phyloP scores from a whole-genome alignment of 2,888 invertebrate species.

The Matsumyia berberina region DNA sequence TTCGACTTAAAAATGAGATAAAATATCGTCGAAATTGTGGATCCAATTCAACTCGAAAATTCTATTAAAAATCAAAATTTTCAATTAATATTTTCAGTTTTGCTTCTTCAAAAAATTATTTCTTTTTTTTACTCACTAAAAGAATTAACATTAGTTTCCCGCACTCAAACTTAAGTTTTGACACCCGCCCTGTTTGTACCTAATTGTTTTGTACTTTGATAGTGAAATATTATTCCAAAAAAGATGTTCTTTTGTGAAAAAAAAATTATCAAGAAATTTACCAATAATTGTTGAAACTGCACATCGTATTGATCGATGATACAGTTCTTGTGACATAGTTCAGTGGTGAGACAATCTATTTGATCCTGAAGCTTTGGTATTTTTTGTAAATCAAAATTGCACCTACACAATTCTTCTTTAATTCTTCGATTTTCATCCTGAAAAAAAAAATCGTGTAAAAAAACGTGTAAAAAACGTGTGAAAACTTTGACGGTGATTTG shows the following conservation, averaged over 20 bases:
- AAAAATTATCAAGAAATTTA: slow-evolving; percentile 22
- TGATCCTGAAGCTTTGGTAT: slow-evolving; percentile 28
- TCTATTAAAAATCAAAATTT: slow-evolving; percentile 35
- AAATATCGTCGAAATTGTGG: slow-evolving; percentile 32
- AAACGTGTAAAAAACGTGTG: neutral
- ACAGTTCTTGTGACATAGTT: slow-evolving; percentile 59
- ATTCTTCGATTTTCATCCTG: slow-evolving; percentile 59
- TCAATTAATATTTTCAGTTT: neutral
- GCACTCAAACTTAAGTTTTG: slow-evolving; percentile 48
- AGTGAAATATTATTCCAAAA: slow-evolving; percentile 64
- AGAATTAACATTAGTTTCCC: slow-evolving; percentile 57
- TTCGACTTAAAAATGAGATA: slow-evolving; percentile 34
- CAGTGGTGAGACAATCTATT: slow-evolving; percentile 28
- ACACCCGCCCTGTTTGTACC: slow-evolving; percentile 62
- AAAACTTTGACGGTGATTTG: no score
- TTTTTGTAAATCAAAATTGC: slow-evolving; percentile 11
- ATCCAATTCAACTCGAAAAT: slow-evolving; percentile 57
- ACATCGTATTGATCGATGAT: slow-evolving; percentile 60
- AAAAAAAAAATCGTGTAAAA: neutral
- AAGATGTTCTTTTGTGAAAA: slow-evolving; percentile 12
- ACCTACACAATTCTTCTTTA: slow-evolving; percentile 43
- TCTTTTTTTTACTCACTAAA: slow-evolving; percentile 68
- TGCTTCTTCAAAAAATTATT: neutral
- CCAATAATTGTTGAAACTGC: slow-evolving; percentile 65
- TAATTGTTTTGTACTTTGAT: slow-evolving; percentile 74